These are phyloP conservation scores for Jordanella pulchra DNA, from an alignment of 2,797 vertebrate species.

Conservation along the genomic window DNA sequence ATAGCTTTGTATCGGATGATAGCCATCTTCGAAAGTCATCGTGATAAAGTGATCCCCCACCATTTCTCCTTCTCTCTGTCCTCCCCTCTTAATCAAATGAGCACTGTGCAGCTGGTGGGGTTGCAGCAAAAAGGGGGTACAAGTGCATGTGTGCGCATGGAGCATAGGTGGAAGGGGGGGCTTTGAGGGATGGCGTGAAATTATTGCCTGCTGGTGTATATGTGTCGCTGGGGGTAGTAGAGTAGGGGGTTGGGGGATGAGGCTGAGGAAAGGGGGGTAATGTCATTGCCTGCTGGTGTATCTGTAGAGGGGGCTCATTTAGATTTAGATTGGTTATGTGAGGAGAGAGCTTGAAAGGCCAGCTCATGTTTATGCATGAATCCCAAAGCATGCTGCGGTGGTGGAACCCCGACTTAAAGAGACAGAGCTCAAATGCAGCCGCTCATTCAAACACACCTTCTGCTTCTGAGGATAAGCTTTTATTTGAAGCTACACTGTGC, in stretches of 20 bases:
- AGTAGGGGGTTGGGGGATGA: conserved; percentile 68
- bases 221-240: conserved; percentile 77
- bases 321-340: conserved; percentile 85
- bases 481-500: conserved; percentile 27
- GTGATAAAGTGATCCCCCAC: conserved; percentile 79
- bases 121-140: conserved; percentile 77
- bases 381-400: conserved; percentile 76
- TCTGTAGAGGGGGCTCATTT: conserved; percentile 83
- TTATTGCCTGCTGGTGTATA: conserved; percentile 83
- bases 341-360: conserved; percentile 82
- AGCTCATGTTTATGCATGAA: conserved; percentile 84
- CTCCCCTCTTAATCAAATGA: conserved; percentile 82
- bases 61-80: conserved; percentile 75
- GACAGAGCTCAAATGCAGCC: conserved; percentile 74
- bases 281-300: conserved; percentile 82
- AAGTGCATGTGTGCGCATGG: conserved; percentile 53
- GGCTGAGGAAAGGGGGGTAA: conserved; percentile 65
- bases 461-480: conserved; percentile 64
- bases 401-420: conserved; percentile 75
- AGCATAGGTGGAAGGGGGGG: conserved; percentile 47
- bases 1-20: conserved; percentile 68
- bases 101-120: conserved; percentile 81
- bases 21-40: conserved; percentile 79
- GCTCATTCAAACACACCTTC: conserved; percentile 64
- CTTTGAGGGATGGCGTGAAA: conserved; percentile 80